Conservation (phyloP, 2,113 vertebrate species). For the Galbula dea region DNA sequence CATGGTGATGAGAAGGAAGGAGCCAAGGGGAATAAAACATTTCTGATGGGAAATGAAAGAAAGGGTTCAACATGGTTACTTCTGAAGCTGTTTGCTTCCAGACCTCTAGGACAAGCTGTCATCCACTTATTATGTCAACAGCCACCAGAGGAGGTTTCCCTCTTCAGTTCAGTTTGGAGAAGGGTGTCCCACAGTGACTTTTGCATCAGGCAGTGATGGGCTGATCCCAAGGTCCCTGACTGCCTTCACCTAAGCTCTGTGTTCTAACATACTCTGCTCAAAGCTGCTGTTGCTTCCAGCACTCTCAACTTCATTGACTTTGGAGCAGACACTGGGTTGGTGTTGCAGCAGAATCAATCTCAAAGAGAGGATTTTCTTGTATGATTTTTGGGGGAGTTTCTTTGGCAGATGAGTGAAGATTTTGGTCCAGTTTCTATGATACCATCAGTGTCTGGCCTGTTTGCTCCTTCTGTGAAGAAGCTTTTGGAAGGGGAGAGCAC, state of each 20-base stretch:
- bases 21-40: background rate
- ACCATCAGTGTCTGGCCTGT: background rate
- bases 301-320: background rate
- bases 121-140: background rate
- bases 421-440: background rate
- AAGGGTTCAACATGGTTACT: background rate
- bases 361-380: background rate
- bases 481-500: background rate
- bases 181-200: background rate
- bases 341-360: background rate
- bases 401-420: accelerated
- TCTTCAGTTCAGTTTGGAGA: background rate
- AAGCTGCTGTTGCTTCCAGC: background rate
- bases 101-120: background rate
- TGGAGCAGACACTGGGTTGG: background rate
- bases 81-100: background rate
- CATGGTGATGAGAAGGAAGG: background rate
- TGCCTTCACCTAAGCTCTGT: background rate
- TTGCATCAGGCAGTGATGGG: background rate
- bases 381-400: accelerated
- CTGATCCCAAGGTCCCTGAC: background rate
- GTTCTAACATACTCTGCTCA: background rate
- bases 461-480: background rate
- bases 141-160: background rate
- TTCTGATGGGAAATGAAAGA: background rate